Percentiles rank a stretch among this genome's conserved stretches.
These are phyloP conservation scores for Luscinia luscinia DNA, from an alignment of 2,797 vertebrate genomes.

Conservation along the genomic window DNA sequence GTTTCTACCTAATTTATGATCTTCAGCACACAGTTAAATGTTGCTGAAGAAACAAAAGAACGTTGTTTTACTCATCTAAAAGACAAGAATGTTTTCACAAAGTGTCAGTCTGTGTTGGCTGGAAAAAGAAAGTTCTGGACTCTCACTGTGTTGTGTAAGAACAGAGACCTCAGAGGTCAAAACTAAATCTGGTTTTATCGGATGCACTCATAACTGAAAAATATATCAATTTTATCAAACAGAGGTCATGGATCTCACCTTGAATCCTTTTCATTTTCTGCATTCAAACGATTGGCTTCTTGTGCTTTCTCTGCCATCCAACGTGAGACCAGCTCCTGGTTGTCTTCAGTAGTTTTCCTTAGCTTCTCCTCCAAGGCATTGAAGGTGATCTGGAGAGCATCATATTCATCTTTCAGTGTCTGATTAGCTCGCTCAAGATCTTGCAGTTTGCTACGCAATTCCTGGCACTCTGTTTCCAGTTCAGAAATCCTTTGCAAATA, in stretches of 20 bases:
- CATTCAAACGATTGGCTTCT: slow-evolving; percentile 94
- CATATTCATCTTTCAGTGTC: slow-evolving; percentile 96
- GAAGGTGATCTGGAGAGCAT: slow-evolving; percentile 97
- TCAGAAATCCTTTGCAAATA: slow-evolving; percentile 86
- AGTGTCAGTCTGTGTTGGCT: neutral
- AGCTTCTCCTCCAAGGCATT: slow-evolving; percentile 95
- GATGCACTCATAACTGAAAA: neutral
- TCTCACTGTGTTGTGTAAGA: neutral
- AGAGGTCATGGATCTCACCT: slow-evolving; percentile 74
- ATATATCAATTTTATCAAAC: neutral
- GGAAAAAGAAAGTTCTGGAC: neutral
- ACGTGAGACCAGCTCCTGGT: slow-evolving; percentile 94
- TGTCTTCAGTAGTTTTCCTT: slow-evolving; percentile 92
- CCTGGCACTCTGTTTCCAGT: slow-evolving; percentile 89
- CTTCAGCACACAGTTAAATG: neutral
- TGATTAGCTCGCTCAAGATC: slow-evolving; percentile 94
- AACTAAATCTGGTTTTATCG: neutral
- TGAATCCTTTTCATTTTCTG: slow-evolving; percentile 96
- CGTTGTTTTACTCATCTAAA: neutral
- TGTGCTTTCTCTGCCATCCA: slow-evolving; percentile 99
- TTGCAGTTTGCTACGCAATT: slow-evolving; percentile 85
- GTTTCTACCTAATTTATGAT: neutral
- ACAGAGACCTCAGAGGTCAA: neutral
- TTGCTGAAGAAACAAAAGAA: slow-evolving; percentile 25
- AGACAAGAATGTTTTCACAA: neutral